phyloP scores from a whole-genome alignment of 2,888 invertebrate species.

The Trissolcus brochymenae region DNA sequence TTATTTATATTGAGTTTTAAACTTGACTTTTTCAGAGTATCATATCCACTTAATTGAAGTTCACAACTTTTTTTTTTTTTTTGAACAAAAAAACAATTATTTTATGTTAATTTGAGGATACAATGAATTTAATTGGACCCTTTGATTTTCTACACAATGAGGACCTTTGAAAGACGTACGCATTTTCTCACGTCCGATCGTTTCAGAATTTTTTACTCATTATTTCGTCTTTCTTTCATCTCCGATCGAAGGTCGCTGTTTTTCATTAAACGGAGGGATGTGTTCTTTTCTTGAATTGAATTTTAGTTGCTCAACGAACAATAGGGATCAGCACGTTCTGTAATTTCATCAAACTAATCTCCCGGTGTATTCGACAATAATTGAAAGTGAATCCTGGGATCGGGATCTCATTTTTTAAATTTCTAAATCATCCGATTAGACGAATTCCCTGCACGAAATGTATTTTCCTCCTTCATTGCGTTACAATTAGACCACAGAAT shows the following conservation, averaged over 20 bases:
- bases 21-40: too few relatives aligned
- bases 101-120: too few relatives aligned
- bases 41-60: too few relatives aligned
- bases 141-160: too few relatives aligned
- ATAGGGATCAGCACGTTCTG: constrained; percentile 6
- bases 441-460: not conserved
- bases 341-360: constrained; percentile 14
- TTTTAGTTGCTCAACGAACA: constrained; percentile 18
- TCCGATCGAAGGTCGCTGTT: not conserved
- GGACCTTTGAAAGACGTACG: too few relatives aligned
- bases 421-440: constrained; percentile 4
- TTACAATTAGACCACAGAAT: not conserved
- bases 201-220: too few relatives aligned
- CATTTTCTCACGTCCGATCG: too few relatives aligned
- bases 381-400: constrained; percentile 6
- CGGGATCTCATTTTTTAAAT: not conserved
- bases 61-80: too few relatives aligned
- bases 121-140: too few relatives aligned
- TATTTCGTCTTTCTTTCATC: not conserved
- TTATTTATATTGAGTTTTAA: too few relatives aligned
- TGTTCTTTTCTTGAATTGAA: constrained; percentile 21
- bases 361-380: constrained; percentile 18
- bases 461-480: too few relatives aligned
- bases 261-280: constrained; percentile 7
- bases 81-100: too few relatives aligned